phyloP scores from a whole-genome alignment of 2,113 vertebrate species.

The Erythrocercus mccallii region DNA sequence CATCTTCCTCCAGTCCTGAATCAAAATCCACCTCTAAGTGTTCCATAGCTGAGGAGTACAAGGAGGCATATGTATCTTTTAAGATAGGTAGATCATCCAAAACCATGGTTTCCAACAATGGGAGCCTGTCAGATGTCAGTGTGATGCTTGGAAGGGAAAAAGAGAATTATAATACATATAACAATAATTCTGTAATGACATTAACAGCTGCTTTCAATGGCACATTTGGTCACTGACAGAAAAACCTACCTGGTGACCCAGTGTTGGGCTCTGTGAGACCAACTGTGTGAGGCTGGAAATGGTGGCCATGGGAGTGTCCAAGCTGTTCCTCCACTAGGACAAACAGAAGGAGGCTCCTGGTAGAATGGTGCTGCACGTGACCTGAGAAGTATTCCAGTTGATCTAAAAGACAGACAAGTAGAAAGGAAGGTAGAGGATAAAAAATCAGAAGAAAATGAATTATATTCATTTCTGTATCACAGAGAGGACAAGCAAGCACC shows the following conservation, averaged over 20 bases:
- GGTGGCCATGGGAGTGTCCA: conserved; percentile 21
- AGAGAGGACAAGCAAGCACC: neutral
- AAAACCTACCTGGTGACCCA: conserved; percentile 16
- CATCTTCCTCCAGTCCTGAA: conserved; percentile 83
- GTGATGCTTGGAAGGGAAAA: conserved; percentile 56
- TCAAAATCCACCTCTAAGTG: conserved; percentile 82
- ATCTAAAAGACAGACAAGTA: neutral
- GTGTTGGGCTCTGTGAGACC: neutral
- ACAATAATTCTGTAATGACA: neutral
- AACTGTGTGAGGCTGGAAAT: neutral
- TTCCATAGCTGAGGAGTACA: conserved; percentile 72
- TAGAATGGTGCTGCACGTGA: neutral
- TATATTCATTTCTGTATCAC: accelerated
- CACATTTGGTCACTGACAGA: neutral
- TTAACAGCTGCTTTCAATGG: neutral
- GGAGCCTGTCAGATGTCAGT: conserved; percentile 50
- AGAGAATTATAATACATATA: neutral
- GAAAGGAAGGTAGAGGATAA: neutral
- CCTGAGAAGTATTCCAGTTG: conserved; percentile 5
- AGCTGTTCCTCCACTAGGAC: neutral
- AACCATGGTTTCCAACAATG: conserved; percentile 71
- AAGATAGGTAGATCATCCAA: conserved; percentile 63
- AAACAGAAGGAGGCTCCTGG: neutral
- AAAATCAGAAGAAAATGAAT: neutral
- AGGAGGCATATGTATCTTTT: conserved; percentile 71